These are phyloP conservation scores for Zaprionus gabonicus DNA, from an alignment of 1,140 invertebrate species.

Conservation along the genomic window DNA sequence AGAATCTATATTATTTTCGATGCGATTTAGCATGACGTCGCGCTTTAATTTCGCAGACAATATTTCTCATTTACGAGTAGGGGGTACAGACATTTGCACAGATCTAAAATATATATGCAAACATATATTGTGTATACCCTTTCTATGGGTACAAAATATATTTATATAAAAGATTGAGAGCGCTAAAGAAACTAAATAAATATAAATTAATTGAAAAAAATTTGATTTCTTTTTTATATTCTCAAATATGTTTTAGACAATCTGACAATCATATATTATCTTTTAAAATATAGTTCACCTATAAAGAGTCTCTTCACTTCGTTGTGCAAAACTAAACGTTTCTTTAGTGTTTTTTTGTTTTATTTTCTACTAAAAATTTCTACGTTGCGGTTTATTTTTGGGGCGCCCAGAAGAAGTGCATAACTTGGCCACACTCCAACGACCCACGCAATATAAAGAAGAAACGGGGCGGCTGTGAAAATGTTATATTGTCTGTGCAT, in stretches of 20 bases:
- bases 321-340: constrained; percentile 7
- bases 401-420: constrained; percentile 69
- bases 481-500: constrained; percentile 49
- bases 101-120: constrained; percentile 17
- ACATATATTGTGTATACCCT: constrained; percentile 21
- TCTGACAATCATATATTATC: too few relatives aligned
- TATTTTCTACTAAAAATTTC: constrained; percentile 36
- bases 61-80: constrained; percentile 19
- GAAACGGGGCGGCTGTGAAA: constrained; percentile 33
- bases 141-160: not conserved
- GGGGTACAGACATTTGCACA: not conserved
- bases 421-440: constrained; percentile 76
- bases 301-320: not conserved
- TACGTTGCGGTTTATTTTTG: constrained; percentile 67
- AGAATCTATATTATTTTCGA: constrained; percentile 1
- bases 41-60: constrained; percentile 50
- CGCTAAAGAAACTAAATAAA: too few relatives aligned
- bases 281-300: too few relatives aligned
- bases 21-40: constrained; percentile 41
- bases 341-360: constrained; percentile 27
- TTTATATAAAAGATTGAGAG: not conserved
- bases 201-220: too few relatives aligned
- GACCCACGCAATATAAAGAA: constrained; percentile 58
- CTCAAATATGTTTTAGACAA: too few relatives aligned
- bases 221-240: too few relatives aligned